These are phyloP conservation scores for Oxytorus armatus DNA, from an alignment of 2,888 invertebrate genomes.

Conservation along the genomic window DNA sequence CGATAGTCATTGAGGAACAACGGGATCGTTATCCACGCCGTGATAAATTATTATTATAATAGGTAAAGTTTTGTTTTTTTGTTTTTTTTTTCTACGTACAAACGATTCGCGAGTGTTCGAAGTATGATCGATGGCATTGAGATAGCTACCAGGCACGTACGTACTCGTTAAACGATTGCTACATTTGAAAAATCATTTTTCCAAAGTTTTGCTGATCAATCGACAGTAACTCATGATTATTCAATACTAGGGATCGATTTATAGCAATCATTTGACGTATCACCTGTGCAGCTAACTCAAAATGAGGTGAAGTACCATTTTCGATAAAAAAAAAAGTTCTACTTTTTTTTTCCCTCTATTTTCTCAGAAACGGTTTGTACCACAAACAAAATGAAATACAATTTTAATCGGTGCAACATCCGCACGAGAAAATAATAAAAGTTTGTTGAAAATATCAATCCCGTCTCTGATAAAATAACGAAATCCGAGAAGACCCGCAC, in stretches of 20 bases:
- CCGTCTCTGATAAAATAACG: no score
- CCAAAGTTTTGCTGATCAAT: neutral
- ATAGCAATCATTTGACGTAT: conserved; percentile 15
- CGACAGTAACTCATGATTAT: neutral
- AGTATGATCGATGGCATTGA: conserved; percentile 18
- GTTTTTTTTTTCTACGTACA: neutral
- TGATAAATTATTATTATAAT: conserved; percentile 56
- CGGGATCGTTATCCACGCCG: conserved; percentile 38
- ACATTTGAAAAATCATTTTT: conserved; percentile 20
- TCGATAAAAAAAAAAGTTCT: neutral
- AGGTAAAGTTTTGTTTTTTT: conserved; percentile 12
- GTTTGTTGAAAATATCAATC: no score
- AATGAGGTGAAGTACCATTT: conserved; percentile 13
- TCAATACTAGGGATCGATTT: no score
- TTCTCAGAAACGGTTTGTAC: neutral
- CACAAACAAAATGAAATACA: neutral
- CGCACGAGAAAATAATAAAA: no score
- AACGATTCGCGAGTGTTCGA: conserved; percentile 19
- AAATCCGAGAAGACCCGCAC: no score
- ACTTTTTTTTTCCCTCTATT: neutral
- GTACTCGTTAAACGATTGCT: conserved; percentile 17
- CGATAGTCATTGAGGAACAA: conserved; percentile 52
- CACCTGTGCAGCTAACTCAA: neutral
- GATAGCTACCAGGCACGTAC: neutral
- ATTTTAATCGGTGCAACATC: no score